Percentiles rank a stretch among this genome's conserved stretches.
Conservation (phyloP, 2,113 vertebrate genomes). For the Bubo blakistoni region DNA sequence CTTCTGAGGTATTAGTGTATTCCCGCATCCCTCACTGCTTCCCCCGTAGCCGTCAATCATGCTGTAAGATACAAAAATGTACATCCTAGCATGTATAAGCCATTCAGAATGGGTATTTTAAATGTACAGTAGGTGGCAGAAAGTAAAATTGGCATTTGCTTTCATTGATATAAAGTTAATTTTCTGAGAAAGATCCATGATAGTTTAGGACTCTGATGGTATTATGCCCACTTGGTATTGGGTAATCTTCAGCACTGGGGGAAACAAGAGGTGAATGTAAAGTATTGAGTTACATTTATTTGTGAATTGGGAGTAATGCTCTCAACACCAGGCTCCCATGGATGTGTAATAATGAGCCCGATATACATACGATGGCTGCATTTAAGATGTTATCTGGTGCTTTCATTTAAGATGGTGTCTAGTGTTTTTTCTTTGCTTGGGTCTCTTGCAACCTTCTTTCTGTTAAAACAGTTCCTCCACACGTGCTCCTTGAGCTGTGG, state of each 20-base stretch:
- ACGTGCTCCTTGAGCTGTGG: not conserved
- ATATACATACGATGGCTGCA: not conserved
- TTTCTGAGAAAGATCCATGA: not conserved
- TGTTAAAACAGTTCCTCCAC: not conserved
- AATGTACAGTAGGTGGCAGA: not conserved
- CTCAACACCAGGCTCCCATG: not conserved
- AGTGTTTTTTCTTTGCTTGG: not conserved
- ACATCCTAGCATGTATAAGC: not conserved
- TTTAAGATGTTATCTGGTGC: not conserved
- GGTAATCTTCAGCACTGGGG: not conserved
- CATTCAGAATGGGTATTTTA: not conserved
- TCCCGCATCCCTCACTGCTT: not conserved
- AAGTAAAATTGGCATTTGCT: not conserved
- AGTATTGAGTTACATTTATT: not conserved
- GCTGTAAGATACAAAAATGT: not conserved
- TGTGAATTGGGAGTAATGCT: not conserved
- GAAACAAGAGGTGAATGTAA: not conserved
- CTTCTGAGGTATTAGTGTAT: not conserved
- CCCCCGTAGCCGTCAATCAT: not conserved
- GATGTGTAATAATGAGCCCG: not conserved
- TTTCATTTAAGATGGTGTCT: not conserved
- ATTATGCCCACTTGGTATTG: not conserved
- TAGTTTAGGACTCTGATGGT: not conserved
- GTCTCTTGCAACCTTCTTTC: not conserved
- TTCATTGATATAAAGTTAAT: not conserved